Evolutionary conservation across 2,797 vertebrate genomes (phyloP), one percentile per base, ranked within the genome.

Genomic region (Notolepis coatsorum): DNA sequence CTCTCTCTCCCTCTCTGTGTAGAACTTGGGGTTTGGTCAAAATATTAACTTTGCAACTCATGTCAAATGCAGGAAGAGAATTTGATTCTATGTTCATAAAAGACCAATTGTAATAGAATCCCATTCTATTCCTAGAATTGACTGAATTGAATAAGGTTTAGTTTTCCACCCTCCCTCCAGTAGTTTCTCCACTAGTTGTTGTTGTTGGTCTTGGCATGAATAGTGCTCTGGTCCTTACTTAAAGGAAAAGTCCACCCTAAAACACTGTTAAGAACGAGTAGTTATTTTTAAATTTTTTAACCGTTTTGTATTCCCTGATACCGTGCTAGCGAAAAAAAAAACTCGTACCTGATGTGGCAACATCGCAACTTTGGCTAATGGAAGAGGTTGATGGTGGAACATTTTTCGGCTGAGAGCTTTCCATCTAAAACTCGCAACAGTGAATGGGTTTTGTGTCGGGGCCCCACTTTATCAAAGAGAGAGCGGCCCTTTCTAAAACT

Each of bases 181-280:
- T 42, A 23, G 6, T 17, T 48, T n/a, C 2, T 43, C 28, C 9
- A 17, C 17, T 3, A 10, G 2, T 35, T 75, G 4, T 51, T 67
- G 25, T 42, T 66, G 23, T 12, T 65, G 28, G n/a, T 20, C 7
- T 61, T 47, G 62, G 56, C 64, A 68, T 68, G 27, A 51, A 23
- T 57, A 63, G 70, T 84, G 81, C 81, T 82, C 84, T 84, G 84
- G 73, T 70, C 68, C 68, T 69, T 43, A 58, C 49, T 24, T 42
- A n/a, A n/a, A n/a, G n/a, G n/a, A n/a, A n/a, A n/a, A n/a, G n/a
- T n/a, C n/a, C n/a, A n/a, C n/a, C n/a, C n/a, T n/a, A n/a, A n/a
- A n/a, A n/a, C 35, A 27, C 20, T 39, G 7, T n/a, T 20, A 18
- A 6, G 52, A 25, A 21, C 9, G 25, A 2, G 5, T 21, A 28